Conservation (phyloP, 2,113 vertebrate genomes). For the Acrocephalus arundinaceus region DNA sequence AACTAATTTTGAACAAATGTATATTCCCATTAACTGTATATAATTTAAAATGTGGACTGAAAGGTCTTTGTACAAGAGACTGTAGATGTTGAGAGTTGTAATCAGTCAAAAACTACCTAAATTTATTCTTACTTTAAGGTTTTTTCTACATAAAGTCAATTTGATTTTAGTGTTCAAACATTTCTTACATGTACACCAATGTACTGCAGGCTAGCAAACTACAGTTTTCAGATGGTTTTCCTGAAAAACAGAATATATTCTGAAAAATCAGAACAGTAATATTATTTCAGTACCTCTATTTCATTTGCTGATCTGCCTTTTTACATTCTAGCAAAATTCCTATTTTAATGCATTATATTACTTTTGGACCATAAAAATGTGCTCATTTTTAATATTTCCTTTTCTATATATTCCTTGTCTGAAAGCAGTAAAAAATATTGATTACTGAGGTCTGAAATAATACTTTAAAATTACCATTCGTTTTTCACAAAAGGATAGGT, state of each 20-base stretch:
- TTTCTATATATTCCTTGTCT: not conserved
- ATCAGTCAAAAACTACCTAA: not conserved
- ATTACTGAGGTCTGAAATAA: not conserved
- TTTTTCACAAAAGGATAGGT: not conserved
- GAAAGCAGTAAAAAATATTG: not conserved
- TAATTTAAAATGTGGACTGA: not conserved
- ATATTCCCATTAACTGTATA: not conserved
- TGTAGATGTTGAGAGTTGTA: not conserved
- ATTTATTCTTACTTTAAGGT: not conserved
- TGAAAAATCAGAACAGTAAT: not conserved
- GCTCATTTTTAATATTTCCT: not conserved
- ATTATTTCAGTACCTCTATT: not conserved
- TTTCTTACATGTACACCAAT: not conserved
- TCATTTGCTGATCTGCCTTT: not conserved
- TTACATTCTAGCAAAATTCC: not conserved
- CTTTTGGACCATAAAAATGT: not conserved
- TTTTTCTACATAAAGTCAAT: not conserved
- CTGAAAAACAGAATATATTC: not conserved
- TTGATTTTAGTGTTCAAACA: not conserved
- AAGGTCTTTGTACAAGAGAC: not conserved
- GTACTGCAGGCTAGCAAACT: not conserved
- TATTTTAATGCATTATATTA: not conserved
- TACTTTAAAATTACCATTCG: not conserved
- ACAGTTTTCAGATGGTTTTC: not conserved
- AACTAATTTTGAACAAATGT: not conserved